Conservation (phyloP, 2,797 vertebrate species). For the Petrocephalus sullivani region DNA sequence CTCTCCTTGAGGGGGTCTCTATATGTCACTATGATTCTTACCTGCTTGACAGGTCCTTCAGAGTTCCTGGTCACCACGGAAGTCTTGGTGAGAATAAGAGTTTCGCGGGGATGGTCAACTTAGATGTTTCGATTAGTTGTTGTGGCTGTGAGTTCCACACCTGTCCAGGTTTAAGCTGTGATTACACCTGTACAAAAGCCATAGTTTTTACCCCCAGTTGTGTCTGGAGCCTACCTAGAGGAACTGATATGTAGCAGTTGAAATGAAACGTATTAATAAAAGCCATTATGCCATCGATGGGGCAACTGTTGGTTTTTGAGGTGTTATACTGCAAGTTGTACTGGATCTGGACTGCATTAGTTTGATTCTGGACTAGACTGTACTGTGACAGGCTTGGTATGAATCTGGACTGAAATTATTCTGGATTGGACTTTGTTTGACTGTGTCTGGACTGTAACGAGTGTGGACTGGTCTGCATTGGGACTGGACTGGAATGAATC, state of each 20-base stretch:
- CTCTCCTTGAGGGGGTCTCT: background rate
- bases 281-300: background rate
- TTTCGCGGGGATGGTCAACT: background rate
- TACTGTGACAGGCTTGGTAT: background rate
- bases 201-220: background rate
- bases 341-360: background rate
- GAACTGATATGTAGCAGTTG: background rate
- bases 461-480: background rate
- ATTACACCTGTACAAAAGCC: background rate
- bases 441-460: too few relatives aligned
- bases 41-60: background rate
- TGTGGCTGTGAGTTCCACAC: background rate
- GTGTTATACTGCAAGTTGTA: background rate
- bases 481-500: too few relatives aligned
- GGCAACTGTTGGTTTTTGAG: background rate
- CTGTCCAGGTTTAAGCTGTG: background rate
- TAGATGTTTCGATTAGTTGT: background rate
- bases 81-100: background rate
- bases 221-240: background rate
- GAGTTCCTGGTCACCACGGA: background rate
- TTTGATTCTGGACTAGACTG: background rate
- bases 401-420: background rate
- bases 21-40: background rate
- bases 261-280: background rate
- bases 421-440: background rate